phyloP scores from a whole-genome alignment of 2,113 vertebrate genomes.

The Paratilapia polleni region DNA sequence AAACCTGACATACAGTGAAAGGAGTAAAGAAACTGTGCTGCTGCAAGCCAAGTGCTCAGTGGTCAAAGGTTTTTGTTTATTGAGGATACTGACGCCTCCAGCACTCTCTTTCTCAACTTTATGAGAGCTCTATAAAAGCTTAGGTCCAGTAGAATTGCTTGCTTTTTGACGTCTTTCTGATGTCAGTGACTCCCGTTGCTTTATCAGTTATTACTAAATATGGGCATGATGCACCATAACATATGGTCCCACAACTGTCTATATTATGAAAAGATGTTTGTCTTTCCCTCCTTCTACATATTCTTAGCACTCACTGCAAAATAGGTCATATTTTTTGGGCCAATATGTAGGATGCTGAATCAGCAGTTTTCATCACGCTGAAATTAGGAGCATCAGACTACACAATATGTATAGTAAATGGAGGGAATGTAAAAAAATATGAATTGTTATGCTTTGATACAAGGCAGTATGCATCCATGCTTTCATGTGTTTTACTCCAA shows the following conservation, averaged over 20 bases:
- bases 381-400: not conserved
- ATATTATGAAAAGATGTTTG: not conserved
- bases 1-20: not conserved
- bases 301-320: not conserved
- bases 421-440: not conserved
- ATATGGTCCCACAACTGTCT: not conserved
- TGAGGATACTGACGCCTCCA: not conserved
- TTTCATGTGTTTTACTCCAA: not conserved
- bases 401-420: not conserved
- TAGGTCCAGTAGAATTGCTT: not conserved
- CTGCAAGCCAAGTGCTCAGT: not conserved
- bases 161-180: not conserved
- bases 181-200: not conserved
- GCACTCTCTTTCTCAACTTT: not conserved
- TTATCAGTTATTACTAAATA: not conserved
- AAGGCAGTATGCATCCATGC: not conserved
- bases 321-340: constrained; percentile 1
- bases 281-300: not conserved
- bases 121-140: not conserved
- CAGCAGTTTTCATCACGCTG: not conserved
- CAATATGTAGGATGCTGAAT: not conserved
- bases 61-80: constrained; percentile 47
- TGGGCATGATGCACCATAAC: not conserved
- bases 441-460: not conserved
- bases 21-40: not conserved